Percentiles rank a stretch among this genome's conserved stretches.
phyloP scores from a whole-genome alignment of 2,797 vertebrate species.

The Odontamblyopus rebecca region DNA sequence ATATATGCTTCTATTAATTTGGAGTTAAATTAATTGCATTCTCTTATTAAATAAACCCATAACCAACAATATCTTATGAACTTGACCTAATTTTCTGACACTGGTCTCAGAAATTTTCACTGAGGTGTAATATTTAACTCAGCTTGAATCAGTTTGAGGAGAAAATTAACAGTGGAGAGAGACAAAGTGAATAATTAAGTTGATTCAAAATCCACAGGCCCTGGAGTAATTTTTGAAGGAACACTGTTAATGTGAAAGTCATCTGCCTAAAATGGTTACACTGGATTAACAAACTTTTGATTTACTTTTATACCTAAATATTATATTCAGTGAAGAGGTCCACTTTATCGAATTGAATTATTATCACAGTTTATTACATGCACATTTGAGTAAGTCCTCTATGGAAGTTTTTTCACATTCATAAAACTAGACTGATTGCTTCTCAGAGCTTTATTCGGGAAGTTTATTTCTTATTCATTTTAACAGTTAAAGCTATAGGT shows the following conservation, averaged over 20 bases:
- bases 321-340: not conserved
- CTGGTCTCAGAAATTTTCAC: constrained; percentile 14
- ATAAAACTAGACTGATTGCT: not conserved
- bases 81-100: constrained; percentile 10
- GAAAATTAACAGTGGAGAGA: constrained; percentile 43
- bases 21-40: too few relatives aligned
- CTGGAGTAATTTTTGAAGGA: constrained; percentile 47
- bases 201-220: constrained; percentile 50
- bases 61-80: not conserved
- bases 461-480: not conserved
- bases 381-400: not conserved
- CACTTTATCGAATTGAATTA: not conserved
- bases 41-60: not conserved
- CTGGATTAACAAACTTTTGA: not conserved
- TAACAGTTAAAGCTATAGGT: not conserved
- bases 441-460: too few relatives aligned
- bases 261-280: not conserved
- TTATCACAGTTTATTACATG: not conserved
- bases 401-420: not conserved
- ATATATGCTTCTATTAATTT: too few relatives aligned
- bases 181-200: constrained; percentile 76
- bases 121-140: constrained; percentile 17
- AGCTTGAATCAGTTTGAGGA: constrained; percentile 17
- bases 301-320: not conserved
- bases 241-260: constrained; percentile 18